Percentiles rank a stretch among this genome's conserved stretches.
phyloP scores from a whole-genome alignment of 2,113 vertebrate species.

The Todiramphus chloris region DNA sequence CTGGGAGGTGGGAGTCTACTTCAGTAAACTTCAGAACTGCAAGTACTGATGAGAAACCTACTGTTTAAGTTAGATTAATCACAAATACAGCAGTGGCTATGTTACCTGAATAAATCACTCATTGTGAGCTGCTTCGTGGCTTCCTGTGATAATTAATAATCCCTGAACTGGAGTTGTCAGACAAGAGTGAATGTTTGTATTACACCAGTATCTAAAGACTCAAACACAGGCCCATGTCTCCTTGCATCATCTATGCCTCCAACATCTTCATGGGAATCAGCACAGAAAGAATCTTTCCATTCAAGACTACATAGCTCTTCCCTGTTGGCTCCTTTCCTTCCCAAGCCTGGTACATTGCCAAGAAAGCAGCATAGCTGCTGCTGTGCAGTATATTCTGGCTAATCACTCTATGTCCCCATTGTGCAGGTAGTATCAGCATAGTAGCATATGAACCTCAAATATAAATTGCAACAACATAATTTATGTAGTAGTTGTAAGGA shows the following conservation, averaged over 20 bases:
- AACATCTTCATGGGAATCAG: background rate
- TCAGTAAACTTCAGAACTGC: background rate
- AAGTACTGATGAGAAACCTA: background rate
- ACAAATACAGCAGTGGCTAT: background rate
- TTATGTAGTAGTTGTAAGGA: background rate
- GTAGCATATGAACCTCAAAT: background rate
- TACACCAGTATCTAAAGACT: background rate
- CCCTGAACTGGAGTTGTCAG: background rate
- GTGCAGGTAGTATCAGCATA: background rate
- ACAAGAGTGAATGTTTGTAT: background rate
- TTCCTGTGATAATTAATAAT: background rate
- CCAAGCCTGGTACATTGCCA: background rate
- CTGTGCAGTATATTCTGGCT: background rate
- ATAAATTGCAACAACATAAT: background rate
- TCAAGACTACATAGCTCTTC: background rate
- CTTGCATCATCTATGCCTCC: background rate
- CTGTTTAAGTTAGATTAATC: background rate
- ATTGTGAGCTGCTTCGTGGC: background rate
- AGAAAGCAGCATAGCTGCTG: background rate
- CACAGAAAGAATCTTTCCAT: background rate
- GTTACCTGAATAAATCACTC: background rate
- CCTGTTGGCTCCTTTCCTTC: background rate
- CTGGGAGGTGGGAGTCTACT: background rate
- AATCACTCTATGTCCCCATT: background rate
- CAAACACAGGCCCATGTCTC: rapidly evolving